These are phyloP conservation scores for Simalia tracyae DNA, from an alignment of 2,797 vertebrate species.

Conservation along the genomic window DNA sequence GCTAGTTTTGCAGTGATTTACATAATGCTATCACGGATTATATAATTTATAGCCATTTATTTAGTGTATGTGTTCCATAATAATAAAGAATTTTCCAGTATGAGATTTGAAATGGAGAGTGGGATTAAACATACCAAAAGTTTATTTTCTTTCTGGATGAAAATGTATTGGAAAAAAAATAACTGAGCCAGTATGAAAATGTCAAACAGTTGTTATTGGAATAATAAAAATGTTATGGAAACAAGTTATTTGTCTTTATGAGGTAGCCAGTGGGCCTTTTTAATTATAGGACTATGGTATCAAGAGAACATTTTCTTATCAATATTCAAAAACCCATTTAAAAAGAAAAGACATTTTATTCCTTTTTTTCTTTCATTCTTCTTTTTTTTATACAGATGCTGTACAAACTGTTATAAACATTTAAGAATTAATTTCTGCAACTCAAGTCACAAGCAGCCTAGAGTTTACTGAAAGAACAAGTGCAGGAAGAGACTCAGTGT, in stretches of 20 bases:
- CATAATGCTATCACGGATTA: neutral
- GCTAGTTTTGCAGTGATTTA: neutral
- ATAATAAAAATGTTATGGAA: constrained; percentile 58
- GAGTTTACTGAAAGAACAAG: neutral
- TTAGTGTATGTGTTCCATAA: constrained; percentile 33
- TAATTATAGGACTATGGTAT: neutral
- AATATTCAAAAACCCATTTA: neutral
- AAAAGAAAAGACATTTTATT: neutral
- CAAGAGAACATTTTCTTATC: constrained; percentile 4
- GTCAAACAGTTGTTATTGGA: constrained; percentile 63
- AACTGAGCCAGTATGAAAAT: constrained; percentile 60
- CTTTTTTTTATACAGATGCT: neutral
- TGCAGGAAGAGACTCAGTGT: neutral
- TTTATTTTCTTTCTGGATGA: constrained; percentile 42
- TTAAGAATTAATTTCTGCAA: neutral
- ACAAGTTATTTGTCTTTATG: constrained; percentile 24
- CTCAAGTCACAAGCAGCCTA: neutral
- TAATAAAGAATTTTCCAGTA: constrained; percentile 46
- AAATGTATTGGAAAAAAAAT: constrained; percentile 53
- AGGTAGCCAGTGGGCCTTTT: constrained; percentile 16
- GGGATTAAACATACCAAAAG: neutral
- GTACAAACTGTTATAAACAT: neutral
- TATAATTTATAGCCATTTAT: constrained; percentile 3
- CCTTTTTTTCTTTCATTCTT: neutral
- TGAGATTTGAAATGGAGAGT: constrained; percentile 43